phyloP scores from a whole-genome alignment of 2,888 invertebrate genomes.

The Dascillus cervinus region DNA sequence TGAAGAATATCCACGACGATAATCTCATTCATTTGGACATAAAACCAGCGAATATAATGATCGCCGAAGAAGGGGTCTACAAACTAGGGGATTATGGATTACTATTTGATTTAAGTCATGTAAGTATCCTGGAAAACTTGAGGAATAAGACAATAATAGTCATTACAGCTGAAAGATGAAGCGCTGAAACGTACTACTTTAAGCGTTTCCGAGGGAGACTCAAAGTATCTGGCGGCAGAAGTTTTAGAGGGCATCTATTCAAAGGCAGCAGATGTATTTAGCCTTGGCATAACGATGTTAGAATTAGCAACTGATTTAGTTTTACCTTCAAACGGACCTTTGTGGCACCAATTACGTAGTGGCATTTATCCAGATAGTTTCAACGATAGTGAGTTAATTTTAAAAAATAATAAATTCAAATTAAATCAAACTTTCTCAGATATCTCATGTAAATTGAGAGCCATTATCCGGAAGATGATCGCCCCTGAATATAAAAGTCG shows the following conservation, averaged over 20 bases:
- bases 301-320: conserved; percentile 65
- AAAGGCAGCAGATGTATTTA: conserved; percentile 66
- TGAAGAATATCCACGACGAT: conserved; percentile 60
- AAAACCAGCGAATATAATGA: conserved; percentile 69
- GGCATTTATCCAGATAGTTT: conserved; percentile 48
- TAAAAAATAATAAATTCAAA: neutral
- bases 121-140: conserved; percentile 26
- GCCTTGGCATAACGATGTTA: conserved; percentile 63
- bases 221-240: conserved; percentile 68
- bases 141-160: no score
- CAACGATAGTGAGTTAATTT: conserved; percentile 33
- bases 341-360: conserved; percentile 59
- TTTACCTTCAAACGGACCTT: conserved; percentile 57
- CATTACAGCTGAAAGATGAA: conserved; percentile 24
- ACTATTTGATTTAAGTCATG: conserved; percentile 54
- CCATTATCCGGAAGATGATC: conserved; percentile 51
- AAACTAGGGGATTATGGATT: conserved; percentile 73
- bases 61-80: conserved; percentile 55
- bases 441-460: conserved; percentile 38
- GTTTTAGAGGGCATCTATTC: conserved; percentile 57
- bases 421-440: neutral
- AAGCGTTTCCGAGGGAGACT: conserved; percentile 63
- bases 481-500: conserved; percentile 45
- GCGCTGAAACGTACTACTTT: conserved; percentile 32
- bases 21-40: conserved; percentile 68